Evolutionary conservation across 2,113 vertebrate species (phyloP), one percentile per base, ranked within the genome.

Genomic region (Geococcyx californianus): DNA sequence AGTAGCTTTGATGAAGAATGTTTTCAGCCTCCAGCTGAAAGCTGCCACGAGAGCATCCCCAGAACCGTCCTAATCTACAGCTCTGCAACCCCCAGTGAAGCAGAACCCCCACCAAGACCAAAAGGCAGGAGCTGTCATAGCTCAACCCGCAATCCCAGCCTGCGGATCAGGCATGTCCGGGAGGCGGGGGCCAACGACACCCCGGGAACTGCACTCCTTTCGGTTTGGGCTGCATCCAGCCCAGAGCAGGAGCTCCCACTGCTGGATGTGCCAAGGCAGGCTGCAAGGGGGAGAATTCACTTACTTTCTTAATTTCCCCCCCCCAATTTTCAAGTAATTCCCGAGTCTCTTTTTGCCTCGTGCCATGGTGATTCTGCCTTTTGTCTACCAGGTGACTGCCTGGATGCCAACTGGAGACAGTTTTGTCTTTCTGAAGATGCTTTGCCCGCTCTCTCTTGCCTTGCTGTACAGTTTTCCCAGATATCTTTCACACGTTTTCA

Each of bases 81-180:
- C 34, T 26, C 76, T 2, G 33, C n/a, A 77, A 44, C 31, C 34
- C 11, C 36, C 1, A 3, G 31, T 31, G 11, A 6, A 18, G 20
- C 31, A 59, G 36, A 59, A 15, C 28, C 17, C 47, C 16, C 47
- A 28, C 28, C 15, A 8, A 25, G 21, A 26, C 45, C 63, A 26
- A 26, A 68, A 9, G 0, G 1, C 45, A 3, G 0, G 3, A 17
- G 28, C 47, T 62, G 23, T 44, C 26, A 3, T 1, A 33, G 44
- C 72, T 33, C 66, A 16, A 40, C 29, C 7, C 1, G 1, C 24
- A 45, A 13, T 9, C 25, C 38, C 47, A 2, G 0, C 6, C 45
- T n/a, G n/a, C n/a, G n/a, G n/a, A n/a, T n/a, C n/a, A n/a, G n/a
- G n/a, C n/a, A n/a, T n/a, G n/a, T n/a, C n/a, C n/a, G n/a, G n/a